A percentile compares a stretch with the other conserved stretches of the same genome.
Evolutionary conservation across 1,140 invertebrate genomes (phyloP).

Genomic region (Gyrodactylus salaris): DNA sequence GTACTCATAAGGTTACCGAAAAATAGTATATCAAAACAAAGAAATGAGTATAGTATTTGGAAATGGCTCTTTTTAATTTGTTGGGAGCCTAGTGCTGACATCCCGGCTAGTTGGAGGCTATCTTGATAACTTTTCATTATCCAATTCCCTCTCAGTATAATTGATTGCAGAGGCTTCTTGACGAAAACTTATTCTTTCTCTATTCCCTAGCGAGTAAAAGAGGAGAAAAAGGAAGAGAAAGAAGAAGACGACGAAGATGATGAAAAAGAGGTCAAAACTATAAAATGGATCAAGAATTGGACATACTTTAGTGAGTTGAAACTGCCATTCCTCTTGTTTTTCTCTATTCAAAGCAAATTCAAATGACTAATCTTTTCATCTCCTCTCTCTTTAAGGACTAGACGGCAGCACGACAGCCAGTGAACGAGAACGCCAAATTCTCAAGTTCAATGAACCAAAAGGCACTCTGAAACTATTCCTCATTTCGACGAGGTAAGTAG

Average conservation of each 20-base stretch:
- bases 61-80: too few relatives aligned
- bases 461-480: slow-evolving; percentile 43
- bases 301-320: slow-evolving; percentile 52
- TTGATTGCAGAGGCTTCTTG: too few relatives aligned
- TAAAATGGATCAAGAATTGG: slow-evolving; percentile 45
- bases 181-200: too few relatives aligned
- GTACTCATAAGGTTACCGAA: too few relatives aligned
- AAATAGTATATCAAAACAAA: too few relatives aligned
- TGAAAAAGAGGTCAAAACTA: too few relatives aligned
- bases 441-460: slow-evolving; percentile 60
- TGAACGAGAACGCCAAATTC: slow-evolving; percentile 75
- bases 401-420: slow-evolving; percentile 71
- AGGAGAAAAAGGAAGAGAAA: neutral
- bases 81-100: too few relatives aligned
- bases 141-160: too few relatives aligned
- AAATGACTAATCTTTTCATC: neutral
- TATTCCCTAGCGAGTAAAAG: neutral
- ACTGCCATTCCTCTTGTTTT: neutral
- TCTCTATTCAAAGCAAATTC: neutral
- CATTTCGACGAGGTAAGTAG: slow-evolving; percentile 41
- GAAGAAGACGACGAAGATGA: too few relatives aligned
- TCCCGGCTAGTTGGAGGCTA: too few relatives aligned
- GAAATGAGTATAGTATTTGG: too few relatives aligned
- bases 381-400: slow-evolving; percentile 21
- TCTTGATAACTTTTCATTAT: too few relatives aligned